Conservation (phyloP, 2,888 invertebrate species). For the Hypomecis punctinalis region DNA sequence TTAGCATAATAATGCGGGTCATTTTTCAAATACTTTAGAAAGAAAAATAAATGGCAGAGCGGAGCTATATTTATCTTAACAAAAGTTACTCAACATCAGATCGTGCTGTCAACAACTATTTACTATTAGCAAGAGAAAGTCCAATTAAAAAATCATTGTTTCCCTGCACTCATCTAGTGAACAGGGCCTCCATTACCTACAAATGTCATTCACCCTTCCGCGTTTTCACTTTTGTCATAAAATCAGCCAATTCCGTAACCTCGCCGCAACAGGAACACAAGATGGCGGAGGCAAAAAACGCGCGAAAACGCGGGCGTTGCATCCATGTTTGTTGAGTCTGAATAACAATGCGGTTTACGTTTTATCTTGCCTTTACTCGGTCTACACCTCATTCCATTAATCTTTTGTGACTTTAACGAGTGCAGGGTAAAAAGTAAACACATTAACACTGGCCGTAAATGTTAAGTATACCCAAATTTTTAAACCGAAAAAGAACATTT, state of each 20-base stretch:
- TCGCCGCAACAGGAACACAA: slow-evolving; percentile 62
- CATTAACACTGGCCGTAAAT: slow-evolving; percentile 20
- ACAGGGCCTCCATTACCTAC: slow-evolving; percentile 48
- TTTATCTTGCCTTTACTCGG: slow-evolving; percentile 56
- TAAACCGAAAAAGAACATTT: not conserved
- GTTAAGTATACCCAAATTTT: slow-evolving; percentile 11
- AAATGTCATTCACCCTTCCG: slow-evolving; percentile 61
- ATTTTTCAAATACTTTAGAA: not conserved
- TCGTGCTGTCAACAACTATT: slow-evolving; percentile 5
- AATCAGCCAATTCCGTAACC: slow-evolving; percentile 64
- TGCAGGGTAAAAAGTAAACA: slow-evolving; percentile 20
- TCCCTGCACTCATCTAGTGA: slow-evolving; percentile 49
- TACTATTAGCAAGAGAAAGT: slow-evolving; percentile 22
- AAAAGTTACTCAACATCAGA: too few species aligned
- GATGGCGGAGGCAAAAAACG: slow-evolving; percentile 70
- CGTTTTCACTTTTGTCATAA: slow-evolving; percentile 78
- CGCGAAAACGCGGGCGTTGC: slow-evolving; percentile 59
- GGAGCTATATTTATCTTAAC: too few species aligned
- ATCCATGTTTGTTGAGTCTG: slow-evolving; percentile 62
- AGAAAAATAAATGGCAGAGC: too few species aligned
- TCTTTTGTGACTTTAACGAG: slow-evolving; percentile 25
- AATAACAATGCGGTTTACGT: slow-evolving; percentile 68
- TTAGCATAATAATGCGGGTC: too few species aligned
- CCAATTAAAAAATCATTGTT: slow-evolving; percentile 29
- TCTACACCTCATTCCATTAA: slow-evolving; percentile 28